Evolutionary conservation across 2,797 vertebrate genomes (phyloP), one percentile per base, ranked within the genome.

Genomic region (Anolis apletophallus): DNA sequence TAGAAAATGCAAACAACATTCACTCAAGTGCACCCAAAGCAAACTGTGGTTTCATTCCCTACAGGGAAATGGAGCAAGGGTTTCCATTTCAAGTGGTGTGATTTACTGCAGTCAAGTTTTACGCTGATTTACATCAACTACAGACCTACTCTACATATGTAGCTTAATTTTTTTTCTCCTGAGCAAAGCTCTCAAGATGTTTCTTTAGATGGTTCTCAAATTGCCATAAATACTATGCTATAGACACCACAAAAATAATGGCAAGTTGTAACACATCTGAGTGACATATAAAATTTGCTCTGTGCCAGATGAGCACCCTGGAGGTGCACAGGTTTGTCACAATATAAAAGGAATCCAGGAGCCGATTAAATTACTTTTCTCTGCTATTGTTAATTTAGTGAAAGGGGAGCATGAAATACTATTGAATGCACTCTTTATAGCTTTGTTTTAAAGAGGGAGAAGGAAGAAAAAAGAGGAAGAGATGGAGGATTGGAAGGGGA

Each of bases 141-240:
- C 87, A 86, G 71, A 5, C 85, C 79, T 86, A 64, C 23, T 89
- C 46, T 55, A 79, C 69, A 80, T 85, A 88, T 75, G 26, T 83
- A 79, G 61, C 88, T 87, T 87, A 83, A 81, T 89, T 86, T 89
- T 29, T 64, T 32, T 19, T 29, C 34, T 57, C 86, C 68, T 90
- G 83, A 81, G 90, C 74, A 19, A 61, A 93, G 34, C 69, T 67
- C 71, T 69, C 13, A 67, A 91, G 75, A 4, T 78, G 85, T 90
- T 91, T 88, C 85, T 92, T 84, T 88, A 80, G 57, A 91, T 85
- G 90, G 74, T 88, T 75, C 19, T 4, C 52, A 67, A 77, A 88
- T 82, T 89, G 89, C 87, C 86, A 87, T 90, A 94, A 91, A 88
- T 74, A 87, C 72, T 26, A 0, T 81, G 75, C n/a, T 84, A n/a